Percentiles rank a stretch among this genome's conserved stretches.
Conservation (phyloP, 2,113 vertebrate genomes). For the Bubo blakistoni region DNA sequence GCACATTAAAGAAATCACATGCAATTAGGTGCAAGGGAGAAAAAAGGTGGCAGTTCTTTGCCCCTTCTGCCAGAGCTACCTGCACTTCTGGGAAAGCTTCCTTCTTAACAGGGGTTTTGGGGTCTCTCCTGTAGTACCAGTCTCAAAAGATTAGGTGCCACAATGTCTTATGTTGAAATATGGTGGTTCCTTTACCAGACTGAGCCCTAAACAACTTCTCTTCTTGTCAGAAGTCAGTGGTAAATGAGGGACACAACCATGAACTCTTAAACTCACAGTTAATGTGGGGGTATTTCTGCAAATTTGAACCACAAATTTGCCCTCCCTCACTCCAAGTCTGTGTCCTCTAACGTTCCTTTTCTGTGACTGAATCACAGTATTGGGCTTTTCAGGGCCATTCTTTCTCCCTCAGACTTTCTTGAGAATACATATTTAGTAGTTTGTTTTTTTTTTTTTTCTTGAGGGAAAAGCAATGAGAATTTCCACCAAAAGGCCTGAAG, state of each 20-base stretch:
- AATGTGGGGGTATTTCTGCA: background rate
- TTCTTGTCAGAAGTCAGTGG: background rate
- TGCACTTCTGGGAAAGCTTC: background rate
- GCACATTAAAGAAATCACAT: background rate
- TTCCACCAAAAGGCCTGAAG: background rate
- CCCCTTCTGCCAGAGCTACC: background rate
- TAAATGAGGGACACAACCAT: fast-evolving
- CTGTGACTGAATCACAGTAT: fast-evolving
- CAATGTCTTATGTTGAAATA: background rate
- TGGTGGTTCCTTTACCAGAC: background rate
- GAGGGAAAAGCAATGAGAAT: background rate
- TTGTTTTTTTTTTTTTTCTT: background rate
- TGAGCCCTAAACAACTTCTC: background rate
- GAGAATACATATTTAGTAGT: background rate
- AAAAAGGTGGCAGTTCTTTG: background rate
- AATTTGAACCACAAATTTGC: background rate
- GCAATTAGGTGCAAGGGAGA: background rate
- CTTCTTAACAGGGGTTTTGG: background rate
- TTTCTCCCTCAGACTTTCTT: background rate
- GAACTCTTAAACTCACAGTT: background rate
- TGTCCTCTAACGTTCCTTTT: background rate
- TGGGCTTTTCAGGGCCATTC: background rate
- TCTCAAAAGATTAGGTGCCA: background rate
- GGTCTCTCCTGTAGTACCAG: background rate
- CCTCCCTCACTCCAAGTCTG: background rate